These are phyloP conservation scores for Leptogaster cylindrica DNA, from an alignment of 2,888 invertebrate species.

Conservation along the genomic window DNA sequence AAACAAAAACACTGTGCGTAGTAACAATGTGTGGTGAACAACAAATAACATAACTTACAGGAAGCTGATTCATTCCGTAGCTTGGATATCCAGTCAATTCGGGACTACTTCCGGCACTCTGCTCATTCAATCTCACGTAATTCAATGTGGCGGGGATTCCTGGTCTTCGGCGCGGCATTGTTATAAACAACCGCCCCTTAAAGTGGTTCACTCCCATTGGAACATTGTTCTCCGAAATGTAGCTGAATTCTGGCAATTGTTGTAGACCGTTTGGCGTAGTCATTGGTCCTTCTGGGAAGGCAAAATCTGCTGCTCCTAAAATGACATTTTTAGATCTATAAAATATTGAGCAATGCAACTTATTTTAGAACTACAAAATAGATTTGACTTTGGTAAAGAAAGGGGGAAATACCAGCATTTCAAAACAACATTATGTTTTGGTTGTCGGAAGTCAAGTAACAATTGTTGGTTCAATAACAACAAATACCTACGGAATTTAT, in stretches of 20 bases:
- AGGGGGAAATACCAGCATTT: background rate
- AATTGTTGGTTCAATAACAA: too few species aligned
- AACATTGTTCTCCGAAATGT: conserved; percentile 59
- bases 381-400: background rate
- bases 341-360: background rate
- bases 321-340: background rate
- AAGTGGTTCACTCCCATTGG: conserved; percentile 59
- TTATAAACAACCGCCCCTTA: conserved; percentile 70
- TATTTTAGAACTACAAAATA: background rate
- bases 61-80: conserved; percentile 55
- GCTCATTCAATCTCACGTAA: conserved; percentile 54
- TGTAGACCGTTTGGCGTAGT: too few species aligned
- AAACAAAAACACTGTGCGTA: too few species aligned
- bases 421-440: too few species aligned
- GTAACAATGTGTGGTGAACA: too few species aligned
- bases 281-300: conserved; percentile 15
- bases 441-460: too few species aligned
- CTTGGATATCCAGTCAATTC: conserved; percentile 58
- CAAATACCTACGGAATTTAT: too few species aligned
- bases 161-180: conserved; percentile 73
- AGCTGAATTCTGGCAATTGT: too few species aligned
- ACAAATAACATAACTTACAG: conserved; percentile 46
- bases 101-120: conserved; percentile 51
- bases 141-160: conserved; percentile 71
- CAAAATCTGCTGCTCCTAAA: conserved; percentile 1